Evolutionary conservation across 2,888 invertebrate species (phyloP), one percentile per base, ranked within the genome.

Genomic region (Drosophila borborema): DNA sequence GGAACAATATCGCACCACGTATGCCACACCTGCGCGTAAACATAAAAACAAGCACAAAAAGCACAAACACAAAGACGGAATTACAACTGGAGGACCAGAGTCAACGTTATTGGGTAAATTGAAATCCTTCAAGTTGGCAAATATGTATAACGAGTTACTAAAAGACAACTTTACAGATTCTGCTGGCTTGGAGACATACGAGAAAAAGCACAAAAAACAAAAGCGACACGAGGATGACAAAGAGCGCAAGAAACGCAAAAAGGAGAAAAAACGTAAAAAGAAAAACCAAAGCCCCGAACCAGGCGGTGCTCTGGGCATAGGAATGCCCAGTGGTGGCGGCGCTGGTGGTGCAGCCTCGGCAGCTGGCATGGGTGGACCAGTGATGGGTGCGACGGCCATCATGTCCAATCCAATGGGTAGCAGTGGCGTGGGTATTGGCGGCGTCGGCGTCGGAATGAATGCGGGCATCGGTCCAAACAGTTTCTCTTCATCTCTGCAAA

Each of bases 31-130:
- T 76, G 97, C 97, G 90, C 97, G 97, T 92, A 97, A 98, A 93
- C 98, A 98, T 91, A 98, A 98, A 94, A 98, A 97, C 91, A 98
- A 98, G 93, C 98, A 98, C 92, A 98, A 98, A 94, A 98, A 98
- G 92, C 98, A 98, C 89, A 97, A 97, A 93, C 97, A 97, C 91
- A 98, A 98, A 94, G 97, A 97, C 87, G 97, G 97, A 18, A 96
- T 96, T 67, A 95, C 90, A 95, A 49, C 96, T 95, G 48, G 89
- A 34, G 97, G 78, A 3, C 65, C 96, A 91, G 97, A 97, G 92
- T 95, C 96, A 71, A 95, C 96, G 48, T 92, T 96, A 49, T 95
- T 96, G 91, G 95, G 96, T 94, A 92, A 92, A 80, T 86, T 12
- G 1, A n/a, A 1, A 56, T 38, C 1, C 1, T 2, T 34, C 9